Evolutionary conservation across 2,113 vertebrate genomes (phyloP), one percentile per base, ranked within the genome.

Genomic region (Otis tarda): DNA sequence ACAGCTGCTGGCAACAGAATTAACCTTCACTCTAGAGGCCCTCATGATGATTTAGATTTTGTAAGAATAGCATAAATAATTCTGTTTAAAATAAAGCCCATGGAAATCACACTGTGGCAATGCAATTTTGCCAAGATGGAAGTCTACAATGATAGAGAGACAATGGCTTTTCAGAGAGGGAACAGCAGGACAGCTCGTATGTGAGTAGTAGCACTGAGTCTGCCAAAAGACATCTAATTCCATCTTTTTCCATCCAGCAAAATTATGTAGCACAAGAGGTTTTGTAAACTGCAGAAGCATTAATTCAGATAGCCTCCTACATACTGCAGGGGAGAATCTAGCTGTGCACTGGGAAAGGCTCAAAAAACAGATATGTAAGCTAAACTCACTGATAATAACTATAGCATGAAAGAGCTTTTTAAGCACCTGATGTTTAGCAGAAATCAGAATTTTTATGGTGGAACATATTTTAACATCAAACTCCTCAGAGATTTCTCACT

Each of bases 1-100:
- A 86, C 84, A 94, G 79, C 79, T 95, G 84, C 84, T 97, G 84
- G 87, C 79, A 96, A 90, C 43, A 95, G 93, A 96, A 95, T 94
- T 91, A 94, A 91, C 92, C 67, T 94, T 89, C 92, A 70, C 82
- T 93, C 71, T 82, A 67, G 89, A 96, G 90, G 52, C 57, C 91
- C 57, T 96, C 94, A 71, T 35, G 37, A 79, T 84, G 59, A 94
- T 96, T 94, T 95, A 92, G 77, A 83, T 94, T 95, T 95, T 91
- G 78, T 81, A 86, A 90, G 92, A 95, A 92, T 67, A 84, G 74
- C 71, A 91, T 94, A 95, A 97, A 97, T 95, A 95, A 95, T 95
- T 95, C 92, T 76, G 20, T 93, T 93, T 93, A 94, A 96, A 96
- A 94, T 89, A 94, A 95, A 95, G 64, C 86, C 70, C 78, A 61